phyloP scores from a whole-genome alignment of 2,113 vertebrate genomes.

The Sylvia atricapilla region DNA sequence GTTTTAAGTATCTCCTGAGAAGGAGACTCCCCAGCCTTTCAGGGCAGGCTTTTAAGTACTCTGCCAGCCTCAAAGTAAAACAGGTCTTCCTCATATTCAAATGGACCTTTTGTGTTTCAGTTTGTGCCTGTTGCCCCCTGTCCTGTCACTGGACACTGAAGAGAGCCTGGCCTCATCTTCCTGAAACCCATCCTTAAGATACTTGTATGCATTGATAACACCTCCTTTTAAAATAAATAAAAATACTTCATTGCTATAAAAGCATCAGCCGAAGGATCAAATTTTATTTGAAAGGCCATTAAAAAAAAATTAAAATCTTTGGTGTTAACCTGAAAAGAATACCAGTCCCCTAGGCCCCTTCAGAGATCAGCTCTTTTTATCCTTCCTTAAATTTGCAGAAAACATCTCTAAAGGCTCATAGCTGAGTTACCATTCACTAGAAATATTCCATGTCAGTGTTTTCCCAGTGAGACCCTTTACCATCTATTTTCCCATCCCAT shows the following conservation, averaged over 20 bases:
- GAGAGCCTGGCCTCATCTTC: not conserved
- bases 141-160: fast-evolving
- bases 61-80: not conserved
- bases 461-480: not conserved
- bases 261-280: not conserved
- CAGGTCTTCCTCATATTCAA: not conserved
- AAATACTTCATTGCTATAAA: not conserved
- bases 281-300: not conserved
- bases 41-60: not conserved
- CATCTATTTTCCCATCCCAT: not conserved
- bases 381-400: not conserved
- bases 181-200: not conserved
- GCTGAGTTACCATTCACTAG: not conserved
- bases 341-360: not conserved
- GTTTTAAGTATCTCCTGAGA: not conserved
- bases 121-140: not conserved
- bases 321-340: not conserved
- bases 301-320: not conserved
- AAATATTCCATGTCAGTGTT: not conserved
- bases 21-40: not conserved
- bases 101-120: not conserved
- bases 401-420: not conserved
- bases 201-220: not conserved
- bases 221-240: not conserved
- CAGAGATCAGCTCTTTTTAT: not conserved